phyloP scores from a whole-genome alignment of 2,888 invertebrate genomes.

The Alcis repandata region DNA sequence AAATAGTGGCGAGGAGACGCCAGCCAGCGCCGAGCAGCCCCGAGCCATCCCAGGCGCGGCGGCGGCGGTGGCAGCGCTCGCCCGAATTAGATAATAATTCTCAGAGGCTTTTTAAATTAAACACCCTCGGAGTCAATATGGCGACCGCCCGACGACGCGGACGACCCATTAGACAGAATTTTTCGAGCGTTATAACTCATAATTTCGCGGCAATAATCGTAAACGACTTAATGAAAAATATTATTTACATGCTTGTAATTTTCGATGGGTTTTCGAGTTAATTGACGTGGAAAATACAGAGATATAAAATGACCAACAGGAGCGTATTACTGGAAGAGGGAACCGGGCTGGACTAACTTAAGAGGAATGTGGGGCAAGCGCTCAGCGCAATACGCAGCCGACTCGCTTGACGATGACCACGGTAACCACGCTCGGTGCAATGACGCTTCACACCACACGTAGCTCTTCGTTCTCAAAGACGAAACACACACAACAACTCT shows the following conservation, averaged over 20 bases:
- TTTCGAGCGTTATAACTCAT: constrained; percentile 56
- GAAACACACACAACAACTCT: constrained; percentile 39
- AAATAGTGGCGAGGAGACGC: constrained; percentile 6
- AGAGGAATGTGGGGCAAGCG: constrained; percentile 94
- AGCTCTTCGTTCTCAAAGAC: constrained; percentile 24
- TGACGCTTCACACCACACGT: constrained; percentile 29
- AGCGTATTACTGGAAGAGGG: constrained; percentile 91
- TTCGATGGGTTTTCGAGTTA: constrained; percentile 36
- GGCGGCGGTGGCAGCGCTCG: constrained; percentile 40
- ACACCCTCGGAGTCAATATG: constrained; percentile 56
- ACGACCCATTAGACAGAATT: constrained; percentile 43
- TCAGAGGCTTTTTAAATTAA: constrained; percentile 63
- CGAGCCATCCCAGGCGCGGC: no score
- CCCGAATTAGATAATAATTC: constrained; percentile 64
- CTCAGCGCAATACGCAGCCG: constrained; percentile 53
- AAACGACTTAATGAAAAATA: constrained; percentile 57
- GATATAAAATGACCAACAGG: constrained; percentile 78
- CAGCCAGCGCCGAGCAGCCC: constrained; percentile 2
- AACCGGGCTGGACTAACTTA: constrained; percentile 92
- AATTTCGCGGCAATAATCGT: constrained; percentile 58
- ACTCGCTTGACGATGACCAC: constrained; percentile 65
- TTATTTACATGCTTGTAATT: constrained; percentile 40
- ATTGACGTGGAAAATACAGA: constrained; percentile 35
- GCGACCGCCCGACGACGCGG: constrained; percentile 40
- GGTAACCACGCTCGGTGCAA: constrained; percentile 61